Base-by-base conservation (phyloP, 2,888 invertebrate species). In the Ectemnius lituratus region DNA sequence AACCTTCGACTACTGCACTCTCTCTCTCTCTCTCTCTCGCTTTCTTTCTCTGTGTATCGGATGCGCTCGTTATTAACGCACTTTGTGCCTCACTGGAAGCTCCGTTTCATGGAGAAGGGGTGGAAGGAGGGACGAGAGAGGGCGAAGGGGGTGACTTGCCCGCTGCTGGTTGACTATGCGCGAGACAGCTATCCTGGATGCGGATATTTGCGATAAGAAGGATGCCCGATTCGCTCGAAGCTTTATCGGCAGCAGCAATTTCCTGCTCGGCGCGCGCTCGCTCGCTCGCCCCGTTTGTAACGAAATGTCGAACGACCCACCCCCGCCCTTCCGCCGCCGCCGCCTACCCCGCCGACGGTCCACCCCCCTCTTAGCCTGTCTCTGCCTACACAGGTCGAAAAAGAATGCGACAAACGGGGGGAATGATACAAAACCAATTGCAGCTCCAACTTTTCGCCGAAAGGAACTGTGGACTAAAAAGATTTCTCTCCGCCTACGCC, bases 1-100 rank as follows among this genome's bases (percentile, higher is more conserved):
- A 64, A 71, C 67, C 63, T 57, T 52, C 64, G 57, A 67, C 52
- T 6, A 37, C 37, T 37, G 8, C 37, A 37, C 8, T 37, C 37
- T 1, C 37, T 37, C 37, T 4, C 37, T 3, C 23, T 23, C 23
- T 23, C 23, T 23, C 23, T 3, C 3, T 23, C 2, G 2, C 23
- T 23, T 3, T 23, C 23, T 2, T 23, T 23, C 23, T 23, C 23
- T 23, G 23, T 49, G 52, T 52, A 52, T 52, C 16, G 52, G 52
- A 52, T 52, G 52, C 52, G 52, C 52, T 52, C 52, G 52, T 52
- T 52, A 52, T 52, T 14, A 52, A 16, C 52, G 52, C 52, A 52
- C 52, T 52, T 52, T 52, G 52, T 52, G 16, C 52, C 52, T 47
- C 47, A 13, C 52, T 11, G n/a, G n/a, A 52, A 14, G n/a, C 16